Evolutionary conservation across 2,113 vertebrate genomes (phyloP).

Genomic region (Solenodon paradoxus): DNA sequence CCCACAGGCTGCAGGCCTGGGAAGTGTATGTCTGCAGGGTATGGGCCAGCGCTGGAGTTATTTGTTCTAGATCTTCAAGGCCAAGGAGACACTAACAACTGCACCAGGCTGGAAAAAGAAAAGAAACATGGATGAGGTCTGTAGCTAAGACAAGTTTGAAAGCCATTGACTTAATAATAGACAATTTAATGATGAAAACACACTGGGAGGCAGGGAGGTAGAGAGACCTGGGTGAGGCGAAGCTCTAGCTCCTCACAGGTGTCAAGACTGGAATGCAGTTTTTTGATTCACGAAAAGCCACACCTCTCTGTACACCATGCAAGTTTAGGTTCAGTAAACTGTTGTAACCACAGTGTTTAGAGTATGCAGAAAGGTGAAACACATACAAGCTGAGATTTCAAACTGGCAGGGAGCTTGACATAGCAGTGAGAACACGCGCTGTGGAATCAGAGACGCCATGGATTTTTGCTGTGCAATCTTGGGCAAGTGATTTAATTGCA

Average conservation of each 20-base stretch:
- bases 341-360: accelerated
- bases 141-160: background rate
- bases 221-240: background rate
- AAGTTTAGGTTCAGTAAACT: background rate
- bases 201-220: background rate
- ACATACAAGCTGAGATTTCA: background rate
- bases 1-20: background rate
- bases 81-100: background rate
- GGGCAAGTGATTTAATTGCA: background rate
- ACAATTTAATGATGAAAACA: background rate
- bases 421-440: background rate
- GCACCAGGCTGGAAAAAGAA: background rate
- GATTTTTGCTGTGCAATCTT: background rate
- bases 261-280: background rate
- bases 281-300: background rate
- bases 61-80: background rate
- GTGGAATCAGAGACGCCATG: background rate
- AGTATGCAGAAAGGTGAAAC: background rate
- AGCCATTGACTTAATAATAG: background rate
- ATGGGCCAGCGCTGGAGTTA: background rate
- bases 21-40: too few species aligned
- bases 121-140: background rate
- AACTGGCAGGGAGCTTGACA: accelerated
- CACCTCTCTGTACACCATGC: background rate
- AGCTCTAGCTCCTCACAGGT: background rate